Conservation (phyloP, 2,888 invertebrate genomes). For the Drosophila multiciliata region DNA sequence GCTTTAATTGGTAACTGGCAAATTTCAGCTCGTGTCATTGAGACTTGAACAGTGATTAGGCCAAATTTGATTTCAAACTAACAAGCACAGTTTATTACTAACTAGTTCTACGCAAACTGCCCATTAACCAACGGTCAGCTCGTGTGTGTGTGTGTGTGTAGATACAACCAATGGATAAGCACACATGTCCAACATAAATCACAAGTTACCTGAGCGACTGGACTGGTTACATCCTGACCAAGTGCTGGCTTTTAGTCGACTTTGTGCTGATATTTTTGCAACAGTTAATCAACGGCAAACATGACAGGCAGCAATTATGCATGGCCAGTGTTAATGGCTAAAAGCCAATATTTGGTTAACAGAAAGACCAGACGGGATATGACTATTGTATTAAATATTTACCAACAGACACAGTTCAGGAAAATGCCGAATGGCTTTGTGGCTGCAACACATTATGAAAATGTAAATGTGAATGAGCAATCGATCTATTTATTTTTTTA, state of each 20-base stretch:
- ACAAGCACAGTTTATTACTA: conserved; percentile 44
- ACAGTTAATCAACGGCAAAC: conserved; percentile 75
- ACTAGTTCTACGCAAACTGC: conserved; percentile 29
- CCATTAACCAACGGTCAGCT: conserved; percentile 39
- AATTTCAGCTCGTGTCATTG: conserved; percentile 35
- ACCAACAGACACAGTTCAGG: conserved; percentile 40
- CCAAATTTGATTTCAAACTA: conserved; percentile 55
- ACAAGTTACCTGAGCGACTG: conserved; percentile 50
- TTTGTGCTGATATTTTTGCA: conserved; percentile 46
- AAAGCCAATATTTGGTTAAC: conserved; percentile 27
- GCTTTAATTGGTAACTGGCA: neutral
- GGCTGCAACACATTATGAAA: conserved; percentile 15
- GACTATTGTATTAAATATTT: conserved; percentile 50
- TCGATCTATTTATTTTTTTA: conserved; percentile 31
- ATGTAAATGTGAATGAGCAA: conserved; percentile 22
- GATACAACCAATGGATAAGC: conserved; percentile 61
- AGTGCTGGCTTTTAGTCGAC: conserved; percentile 24
- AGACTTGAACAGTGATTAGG: neutral
- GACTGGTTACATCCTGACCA: conserved; percentile 14
- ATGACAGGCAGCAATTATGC: conserved; percentile 75
- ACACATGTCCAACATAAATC: conserved; percentile 63
- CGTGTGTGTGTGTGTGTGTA: conserved; percentile 18
- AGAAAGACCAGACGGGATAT: conserved; percentile 13
- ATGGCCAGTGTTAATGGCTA: conserved; percentile 36
- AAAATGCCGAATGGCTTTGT: conserved; percentile 31